These are phyloP conservation scores for Takifugu bimaculatus DNA, from an alignment of 2,113 vertebrate genomes.

Conservation along the genomic window DNA sequence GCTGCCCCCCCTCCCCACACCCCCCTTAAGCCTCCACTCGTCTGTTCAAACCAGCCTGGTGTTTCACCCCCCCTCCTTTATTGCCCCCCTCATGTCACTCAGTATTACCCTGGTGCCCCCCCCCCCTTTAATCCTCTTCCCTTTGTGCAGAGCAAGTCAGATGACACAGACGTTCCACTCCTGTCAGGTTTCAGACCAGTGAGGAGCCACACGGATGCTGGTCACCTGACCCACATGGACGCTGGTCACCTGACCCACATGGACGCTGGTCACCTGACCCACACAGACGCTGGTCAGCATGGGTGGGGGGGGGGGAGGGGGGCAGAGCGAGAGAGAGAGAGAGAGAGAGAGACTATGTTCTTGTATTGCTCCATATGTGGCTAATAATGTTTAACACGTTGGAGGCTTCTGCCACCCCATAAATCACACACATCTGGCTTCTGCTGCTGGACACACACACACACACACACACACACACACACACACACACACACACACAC, in stretches of 20 bases:
- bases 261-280: background rate
- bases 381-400: constrained; percentile 61
- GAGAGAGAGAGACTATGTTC: too few species aligned
- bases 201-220: too few species aligned
- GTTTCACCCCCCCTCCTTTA: constrained; percentile 34
- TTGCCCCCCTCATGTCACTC: constrained; percentile 50
- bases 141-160: background rate
- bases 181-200: constrained; percentile 4
- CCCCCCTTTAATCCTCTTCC: constrained; percentile 41
- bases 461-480: constrained; percentile 14
- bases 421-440: constrained; percentile 65
- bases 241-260: too few species aligned
- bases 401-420: constrained; percentile 56
- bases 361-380: constrained; percentile 45
- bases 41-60: constrained; percentile 40
- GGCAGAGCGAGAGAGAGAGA: too few species aligned
- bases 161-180: constrained; percentile 15
- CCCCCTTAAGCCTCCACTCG: constrained; percentile 34
- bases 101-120: constrained; percentile 38
- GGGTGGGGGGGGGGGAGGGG: constrained; percentile 11
- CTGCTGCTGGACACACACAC: constrained; percentile 27
- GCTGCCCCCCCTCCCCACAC: constrained; percentile 46
- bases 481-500: constrained; percentile 1
- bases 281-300: background rate
- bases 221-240: too few species aligned